A percentile compares a stretch with the other conserved stretches of the same genome.
Conservation (phyloP, 2,888 invertebrate genomes). For the Platycnemis pennipes region DNA sequence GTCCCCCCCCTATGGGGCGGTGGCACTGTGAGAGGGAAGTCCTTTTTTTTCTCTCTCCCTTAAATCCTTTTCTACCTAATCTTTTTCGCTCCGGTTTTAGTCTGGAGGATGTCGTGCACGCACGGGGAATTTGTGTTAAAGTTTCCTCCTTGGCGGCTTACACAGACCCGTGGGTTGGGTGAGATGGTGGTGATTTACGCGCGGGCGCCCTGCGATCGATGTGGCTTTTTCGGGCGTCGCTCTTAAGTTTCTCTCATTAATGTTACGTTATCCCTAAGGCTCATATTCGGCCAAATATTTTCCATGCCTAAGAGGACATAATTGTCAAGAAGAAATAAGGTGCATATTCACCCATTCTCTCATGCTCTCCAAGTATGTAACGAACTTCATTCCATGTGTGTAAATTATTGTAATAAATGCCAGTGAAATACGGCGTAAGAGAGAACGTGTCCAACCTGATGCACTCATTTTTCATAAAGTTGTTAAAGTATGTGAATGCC, state of each 20-base stretch:
- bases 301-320: too few relatives aligned
- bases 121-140: conserved; percentile 8
- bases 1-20: neutral
- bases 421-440: too few relatives aligned
- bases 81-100: neutral
- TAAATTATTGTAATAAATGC: too few relatives aligned
- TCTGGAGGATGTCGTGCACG: conserved; percentile 1
- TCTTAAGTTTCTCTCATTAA: neutral
- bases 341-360: too few relatives aligned
- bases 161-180: neutral
- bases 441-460: too few relatives aligned
- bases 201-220: neutral
- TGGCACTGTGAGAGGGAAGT: neutral
- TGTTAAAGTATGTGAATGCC: too few relatives aligned
- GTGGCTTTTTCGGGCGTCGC: neutral
- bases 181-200: neutral
- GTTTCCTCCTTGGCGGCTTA: neutral
- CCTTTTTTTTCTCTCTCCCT: neutral
- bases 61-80: neutral
- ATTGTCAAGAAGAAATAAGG: too few relatives aligned
- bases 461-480: too few relatives aligned
- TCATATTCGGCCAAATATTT: too few relatives aligned
- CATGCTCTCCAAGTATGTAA: too few relatives aligned
- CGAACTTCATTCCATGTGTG: too few relatives aligned
- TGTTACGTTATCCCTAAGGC: too few relatives aligned